Evolutionary conservation across 1,140 invertebrate species (phyloP).

Genomic region (Aradophagus sp.): DNA sequence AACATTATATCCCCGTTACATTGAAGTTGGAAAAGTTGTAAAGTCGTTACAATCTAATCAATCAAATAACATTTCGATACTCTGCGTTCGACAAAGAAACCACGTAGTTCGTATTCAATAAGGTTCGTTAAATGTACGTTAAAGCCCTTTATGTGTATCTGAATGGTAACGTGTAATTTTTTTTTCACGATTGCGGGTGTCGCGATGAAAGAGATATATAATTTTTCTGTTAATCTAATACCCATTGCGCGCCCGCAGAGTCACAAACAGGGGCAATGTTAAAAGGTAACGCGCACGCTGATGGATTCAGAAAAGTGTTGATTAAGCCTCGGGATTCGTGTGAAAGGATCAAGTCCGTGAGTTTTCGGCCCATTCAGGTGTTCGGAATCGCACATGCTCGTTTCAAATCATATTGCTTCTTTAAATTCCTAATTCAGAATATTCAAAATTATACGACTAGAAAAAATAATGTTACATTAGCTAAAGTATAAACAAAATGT

Average conservation of each 20-base stretch:
- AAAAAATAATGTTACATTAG: too few relatives aligned
- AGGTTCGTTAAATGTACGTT: constrained; percentile 52
- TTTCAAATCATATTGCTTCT: too few relatives aligned
- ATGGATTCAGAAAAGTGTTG: constrained; percentile 9
- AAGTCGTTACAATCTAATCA: constrained; percentile 31
- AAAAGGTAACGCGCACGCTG: constrained; percentile 24
- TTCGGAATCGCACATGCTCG: too few relatives aligned
- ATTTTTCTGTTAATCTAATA: constrained; percentile 54
- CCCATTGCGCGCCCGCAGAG: constrained; percentile 37
- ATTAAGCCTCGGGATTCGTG: constrained; percentile 26
- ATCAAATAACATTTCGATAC: constrained; percentile 44
- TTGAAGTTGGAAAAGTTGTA: too few relatives aligned
- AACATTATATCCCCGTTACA: too few relatives aligned
- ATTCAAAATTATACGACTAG: too few relatives aligned
- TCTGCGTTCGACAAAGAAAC: constrained; percentile 26
- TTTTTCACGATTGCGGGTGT: constrained; percentile 49
- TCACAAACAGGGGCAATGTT: constrained; percentile 39
- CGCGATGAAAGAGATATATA: constrained; percentile 41
- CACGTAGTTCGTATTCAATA: constrained; percentile 35
- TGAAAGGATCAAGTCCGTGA: constrained; percentile 15
- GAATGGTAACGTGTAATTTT: constrained; percentile 53
- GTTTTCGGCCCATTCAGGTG: background rate
- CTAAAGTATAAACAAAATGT: too few relatives aligned
- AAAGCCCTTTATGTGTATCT: constrained; percentile 32
- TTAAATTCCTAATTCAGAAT: too few relatives aligned